These are phyloP conservation scores for Lanistes nyassanus DNA, from an alignment of 1,140 invertebrate genomes.

Conservation along the genomic window DNA sequence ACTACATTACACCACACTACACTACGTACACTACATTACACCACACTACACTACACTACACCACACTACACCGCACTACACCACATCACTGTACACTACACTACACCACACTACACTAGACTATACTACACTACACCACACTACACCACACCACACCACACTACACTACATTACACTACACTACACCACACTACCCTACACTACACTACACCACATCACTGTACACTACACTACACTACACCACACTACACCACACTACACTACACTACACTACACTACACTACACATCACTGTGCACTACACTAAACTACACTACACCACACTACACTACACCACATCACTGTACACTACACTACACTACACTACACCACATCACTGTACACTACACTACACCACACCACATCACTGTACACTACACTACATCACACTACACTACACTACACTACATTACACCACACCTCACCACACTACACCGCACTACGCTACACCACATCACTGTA, in stretches of 20 bases:
- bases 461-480: background rate
- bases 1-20: constrained; percentile 26
- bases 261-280: constrained; percentile 20
- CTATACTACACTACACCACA: background rate
- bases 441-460: background rate
- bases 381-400: constrained; percentile 17
- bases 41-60: constrained; percentile 24
- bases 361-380: constrained; percentile 13
- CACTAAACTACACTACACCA: constrained; percentile 12
- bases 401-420: background rate
- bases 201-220: constrained; percentile 18
- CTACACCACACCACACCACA: background rate
- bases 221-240: constrained; percentile 18
- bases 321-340: constrained; percentile 15
- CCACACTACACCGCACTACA: constrained; percentile 21
- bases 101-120: constrained; percentile 6
- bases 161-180: background rate
- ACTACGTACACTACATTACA: constrained; percentile 19
- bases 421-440: constrained; percentile 13
- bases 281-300: constrained; percentile 8
- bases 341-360: constrained; percentile 4
- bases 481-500: background rate
- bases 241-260: constrained; percentile 19
- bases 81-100: constrained; percentile 17
- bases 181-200: constrained; percentile 8